A percentile compares a stretch with the other conserved stretches of the same genome.
Conservation (phyloP, 1,140 invertebrate species). For the Drosophila serrata region DNA sequence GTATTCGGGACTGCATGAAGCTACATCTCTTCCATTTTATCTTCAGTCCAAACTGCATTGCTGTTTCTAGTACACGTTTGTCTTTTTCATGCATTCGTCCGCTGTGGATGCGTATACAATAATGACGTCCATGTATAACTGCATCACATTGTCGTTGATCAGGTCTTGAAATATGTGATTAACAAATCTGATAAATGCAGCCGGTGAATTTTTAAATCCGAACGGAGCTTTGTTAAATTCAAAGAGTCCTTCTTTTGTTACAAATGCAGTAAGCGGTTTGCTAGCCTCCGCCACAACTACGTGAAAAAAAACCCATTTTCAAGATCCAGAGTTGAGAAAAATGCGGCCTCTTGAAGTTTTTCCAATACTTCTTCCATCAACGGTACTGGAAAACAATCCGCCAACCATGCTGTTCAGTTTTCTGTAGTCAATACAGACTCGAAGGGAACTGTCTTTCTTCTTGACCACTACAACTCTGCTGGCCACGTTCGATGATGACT, state of each 20-base stretch:
- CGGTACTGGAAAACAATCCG: constrained; percentile 55
- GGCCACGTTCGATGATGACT: not conserved
- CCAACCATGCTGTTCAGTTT: constrained; percentile 38
- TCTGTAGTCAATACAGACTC: constrained; percentile 5
- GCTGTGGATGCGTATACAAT: not conserved
- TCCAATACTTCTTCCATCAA: constrained; percentile 55
- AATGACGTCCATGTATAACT: not conserved
- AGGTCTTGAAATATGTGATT: too few species aligned
- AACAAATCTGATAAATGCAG: too few species aligned
- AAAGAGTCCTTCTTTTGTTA: too few species aligned
- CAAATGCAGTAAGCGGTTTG: too few species aligned
- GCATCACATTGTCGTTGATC: not conserved
- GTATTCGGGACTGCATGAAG: not conserved
- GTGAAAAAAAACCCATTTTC: too few species aligned
- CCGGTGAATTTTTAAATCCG: too few species aligned
- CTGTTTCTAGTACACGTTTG: not conserved
- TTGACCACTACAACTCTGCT: not conserved
- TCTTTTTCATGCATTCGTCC: not conserved
- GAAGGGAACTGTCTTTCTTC: not conserved
- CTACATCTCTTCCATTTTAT: too few species aligned
- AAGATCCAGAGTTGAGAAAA: too few species aligned
- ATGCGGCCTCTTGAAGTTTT: constrained; percentile 9
- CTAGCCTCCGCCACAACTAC: too few species aligned
- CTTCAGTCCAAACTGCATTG: not conserved
- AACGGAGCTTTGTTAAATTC: too few species aligned